These are phyloP conservation scores for Leptinotarsa rubiginosa DNA, from an alignment of 2,888 invertebrate species.

Conservation along the genomic window DNA sequence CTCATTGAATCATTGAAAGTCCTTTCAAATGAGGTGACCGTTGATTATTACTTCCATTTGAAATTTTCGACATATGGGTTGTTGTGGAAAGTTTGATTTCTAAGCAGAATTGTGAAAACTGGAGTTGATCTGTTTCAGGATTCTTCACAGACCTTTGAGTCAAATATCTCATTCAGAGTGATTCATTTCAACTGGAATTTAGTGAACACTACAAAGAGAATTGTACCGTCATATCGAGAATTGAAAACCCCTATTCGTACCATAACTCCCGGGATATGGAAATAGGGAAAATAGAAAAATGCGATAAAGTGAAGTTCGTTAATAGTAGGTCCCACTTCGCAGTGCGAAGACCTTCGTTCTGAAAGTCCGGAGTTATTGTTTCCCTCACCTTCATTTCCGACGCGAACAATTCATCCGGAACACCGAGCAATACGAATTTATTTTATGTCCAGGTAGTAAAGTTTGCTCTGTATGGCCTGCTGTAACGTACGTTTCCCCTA, in stretches of 20 bases:
- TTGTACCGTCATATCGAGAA: not conserved
- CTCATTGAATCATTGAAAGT: too few species aligned
- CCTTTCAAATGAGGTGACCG: too few species aligned
- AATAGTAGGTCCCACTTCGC: not conserved
- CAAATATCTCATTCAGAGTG: too few species aligned
- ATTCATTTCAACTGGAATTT: too few species aligned
- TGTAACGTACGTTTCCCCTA: constrained; percentile 26
- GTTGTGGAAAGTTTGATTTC: too few species aligned
- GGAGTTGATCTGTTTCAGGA: too few species aligned
- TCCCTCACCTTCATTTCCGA: constrained; percentile 1
- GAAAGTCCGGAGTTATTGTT: constrained; percentile 22
- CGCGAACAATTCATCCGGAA: constrained; percentile 18
- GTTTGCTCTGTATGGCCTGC: constrained; percentile 24
- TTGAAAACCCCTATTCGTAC: not conserved
- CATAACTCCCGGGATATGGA: not conserved
- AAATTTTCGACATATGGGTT: too few species aligned
- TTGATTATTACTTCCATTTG: too few species aligned
- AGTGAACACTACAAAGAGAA: not conserved
- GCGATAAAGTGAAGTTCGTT: not conserved
- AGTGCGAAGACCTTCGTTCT: not conserved
- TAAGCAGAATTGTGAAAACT: too few species aligned
- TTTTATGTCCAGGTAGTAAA: constrained; percentile 36
- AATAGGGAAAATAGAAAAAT: not conserved
- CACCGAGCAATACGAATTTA: constrained; percentile 32
- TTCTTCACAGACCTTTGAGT: too few species aligned